Conservation (phyloP, 2,888 invertebrate genomes). For the Argyra leucocephala region DNA sequence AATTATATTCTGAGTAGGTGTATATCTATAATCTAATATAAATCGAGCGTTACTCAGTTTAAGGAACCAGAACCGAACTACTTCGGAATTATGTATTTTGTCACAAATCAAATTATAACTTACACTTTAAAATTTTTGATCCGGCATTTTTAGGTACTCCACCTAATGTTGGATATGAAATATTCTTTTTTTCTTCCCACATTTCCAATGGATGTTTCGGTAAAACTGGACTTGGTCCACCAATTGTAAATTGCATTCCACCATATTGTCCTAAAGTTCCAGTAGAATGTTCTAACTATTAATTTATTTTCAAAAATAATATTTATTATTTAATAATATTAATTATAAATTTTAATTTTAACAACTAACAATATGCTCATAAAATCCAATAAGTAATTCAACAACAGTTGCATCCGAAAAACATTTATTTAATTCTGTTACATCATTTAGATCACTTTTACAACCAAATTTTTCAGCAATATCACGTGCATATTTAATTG, state of each 20-base stretch:
- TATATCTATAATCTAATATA: too few relatives aligned
- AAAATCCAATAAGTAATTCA: constrained; percentile 34
- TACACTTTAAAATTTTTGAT: constrained; percentile 32
- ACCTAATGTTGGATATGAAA: constrained; percentile 38
- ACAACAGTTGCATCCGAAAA: constrained; percentile 33
- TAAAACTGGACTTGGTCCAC: constrained; percentile 37
- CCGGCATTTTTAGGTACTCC: constrained; percentile 38
- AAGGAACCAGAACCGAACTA: too few relatives aligned
- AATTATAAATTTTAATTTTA: neutral
- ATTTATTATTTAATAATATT: neutral
- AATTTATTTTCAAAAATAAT: neutral
- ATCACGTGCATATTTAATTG: constrained; percentile 39
- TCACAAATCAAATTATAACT: neutral
- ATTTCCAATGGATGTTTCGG: constrained; percentile 34
- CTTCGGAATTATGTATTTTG: too few relatives aligned
- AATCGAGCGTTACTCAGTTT: too few relatives aligned
- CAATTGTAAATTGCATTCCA: constrained; percentile 39
- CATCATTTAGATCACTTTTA: constrained; percentile 28
- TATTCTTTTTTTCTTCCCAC: constrained; percentile 24
- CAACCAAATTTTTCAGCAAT: constrained; percentile 38
- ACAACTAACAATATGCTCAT: constrained; percentile 34
- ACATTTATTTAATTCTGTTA: constrained; percentile 34
- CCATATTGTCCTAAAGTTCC: constrained; percentile 36
- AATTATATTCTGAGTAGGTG: too few relatives aligned
- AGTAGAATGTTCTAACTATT: constrained; percentile 32